Percentiles rank a stretch among this genome's conserved stretches.
phyloP scores from a whole-genome alignment of 2,888 invertebrate genomes.

The Lymantria monacha region DNA sequence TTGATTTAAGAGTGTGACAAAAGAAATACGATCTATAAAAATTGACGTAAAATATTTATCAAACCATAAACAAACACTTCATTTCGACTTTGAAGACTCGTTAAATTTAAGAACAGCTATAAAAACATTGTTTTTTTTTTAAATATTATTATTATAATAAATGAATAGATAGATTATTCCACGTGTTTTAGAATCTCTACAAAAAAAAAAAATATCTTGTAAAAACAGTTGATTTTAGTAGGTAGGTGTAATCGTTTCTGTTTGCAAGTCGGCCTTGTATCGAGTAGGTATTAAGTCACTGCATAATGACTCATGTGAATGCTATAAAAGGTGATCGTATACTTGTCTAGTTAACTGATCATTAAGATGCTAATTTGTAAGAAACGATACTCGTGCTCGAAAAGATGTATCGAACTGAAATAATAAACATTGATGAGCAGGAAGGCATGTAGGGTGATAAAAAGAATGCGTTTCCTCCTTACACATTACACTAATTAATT shows the following conservation, averaged over 20 bases:
- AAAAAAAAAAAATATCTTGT: constrained; percentile 30
- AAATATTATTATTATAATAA: neutral
- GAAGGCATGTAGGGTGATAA: too few relatives aligned
- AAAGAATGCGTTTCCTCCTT: too few relatives aligned
- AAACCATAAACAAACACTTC: neutral
- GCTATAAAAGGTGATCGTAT: constrained; percentile 39
- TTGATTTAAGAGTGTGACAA: neutral
- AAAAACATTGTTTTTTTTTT: neutral
- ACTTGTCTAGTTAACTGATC: constrained; percentile 9
- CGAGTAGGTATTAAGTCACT: constrained; percentile 45
- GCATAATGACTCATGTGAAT: constrained; percentile 43
- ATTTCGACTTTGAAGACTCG: neutral
- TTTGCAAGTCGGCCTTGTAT: constrained; percentile 29
- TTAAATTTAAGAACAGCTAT: neutral
- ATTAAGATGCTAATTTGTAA: constrained; percentile 32
- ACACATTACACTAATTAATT: too few relatives aligned
- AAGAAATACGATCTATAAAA: constrained; percentile 1
- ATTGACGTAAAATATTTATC: constrained; percentile 2
- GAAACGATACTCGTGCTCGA: constrained; percentile 6
- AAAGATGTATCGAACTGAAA: neutral
- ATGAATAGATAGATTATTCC: neutral
- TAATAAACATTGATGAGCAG: neutral
- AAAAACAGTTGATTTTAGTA: constrained; percentile 34
- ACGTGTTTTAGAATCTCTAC: constrained; percentile 4
- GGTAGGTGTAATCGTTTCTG: constrained; percentile 15